Evolutionary conservation across 2,797 vertebrate species (phyloP).

Genomic region (Alectoris magna): DNA sequence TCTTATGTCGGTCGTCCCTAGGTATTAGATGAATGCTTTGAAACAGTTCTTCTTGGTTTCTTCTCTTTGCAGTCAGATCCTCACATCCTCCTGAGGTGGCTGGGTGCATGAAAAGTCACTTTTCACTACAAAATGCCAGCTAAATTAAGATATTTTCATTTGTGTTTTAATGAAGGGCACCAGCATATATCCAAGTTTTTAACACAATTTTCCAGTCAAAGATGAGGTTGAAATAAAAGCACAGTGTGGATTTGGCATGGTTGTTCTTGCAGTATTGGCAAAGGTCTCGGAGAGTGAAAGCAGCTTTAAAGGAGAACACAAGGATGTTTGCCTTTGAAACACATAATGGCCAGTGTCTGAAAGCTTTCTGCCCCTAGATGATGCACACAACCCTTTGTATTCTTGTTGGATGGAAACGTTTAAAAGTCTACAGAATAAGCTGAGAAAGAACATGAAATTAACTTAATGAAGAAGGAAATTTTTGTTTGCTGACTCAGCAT

Average conservation of each 20-base stretch:
- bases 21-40: background rate
- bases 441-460: background rate
- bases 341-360: background rate
- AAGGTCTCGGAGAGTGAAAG: background rate
- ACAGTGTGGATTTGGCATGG: background rate
- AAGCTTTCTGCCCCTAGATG: background rate
- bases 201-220: background rate
- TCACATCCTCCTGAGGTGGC: background rate
- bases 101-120: fast-evolving
- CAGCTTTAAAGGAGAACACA: background rate
- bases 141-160: background rate
- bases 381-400: background rate
- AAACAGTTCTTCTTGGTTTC: background rate
- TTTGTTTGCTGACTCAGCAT: background rate
- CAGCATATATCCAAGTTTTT: background rate
- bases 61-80: background rate
- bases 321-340: background rate
- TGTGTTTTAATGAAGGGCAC: background rate
- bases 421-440: background rate
- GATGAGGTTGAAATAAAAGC: background rate
- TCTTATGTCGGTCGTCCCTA: background rate
- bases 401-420: background rate
- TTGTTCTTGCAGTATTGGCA: background rate
- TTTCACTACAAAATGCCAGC: background rate
- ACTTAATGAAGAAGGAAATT: background rate